A percentile compares a stretch with the other conserved stretches of the same genome.
phyloP scores from a whole-genome alignment of 2,888 invertebrate genomes.

The Epinotia demarniana region DNA sequence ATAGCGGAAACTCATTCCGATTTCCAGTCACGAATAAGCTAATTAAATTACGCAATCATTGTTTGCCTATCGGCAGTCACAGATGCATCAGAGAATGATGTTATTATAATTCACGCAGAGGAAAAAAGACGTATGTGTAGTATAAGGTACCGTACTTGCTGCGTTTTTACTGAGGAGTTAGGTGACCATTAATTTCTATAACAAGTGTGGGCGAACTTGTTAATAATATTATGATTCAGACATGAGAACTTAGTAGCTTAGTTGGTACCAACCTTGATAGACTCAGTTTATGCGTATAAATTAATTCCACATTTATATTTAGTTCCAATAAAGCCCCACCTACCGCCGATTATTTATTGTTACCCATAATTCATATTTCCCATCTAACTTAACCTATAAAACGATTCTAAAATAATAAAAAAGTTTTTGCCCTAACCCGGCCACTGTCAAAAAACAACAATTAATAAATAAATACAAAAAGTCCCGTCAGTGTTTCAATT shows the following conservation, averaged over 20 bases:
- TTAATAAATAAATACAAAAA: conserved; percentile 78
- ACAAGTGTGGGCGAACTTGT: conserved; percentile 40
- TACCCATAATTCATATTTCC: conserved; percentile 48
- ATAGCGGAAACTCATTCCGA: conserved; percentile 58
- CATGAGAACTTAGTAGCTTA: conserved; percentile 22
- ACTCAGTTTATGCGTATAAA: conserved; percentile 35
- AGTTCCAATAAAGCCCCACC: conserved; percentile 40
- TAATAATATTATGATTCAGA: conserved; percentile 44
- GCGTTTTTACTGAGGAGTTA: not conserved
- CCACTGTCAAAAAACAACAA: conserved; percentile 79
- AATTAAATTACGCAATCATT: conserved; percentile 35
- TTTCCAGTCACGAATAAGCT: conserved; percentile 55
- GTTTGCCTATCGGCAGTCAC: conserved; percentile 28
- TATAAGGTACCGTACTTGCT: not conserved
- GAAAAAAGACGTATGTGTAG: not conserved
- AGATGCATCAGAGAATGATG: conserved; percentile 32
- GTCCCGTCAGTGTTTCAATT: conserved; percentile 80
- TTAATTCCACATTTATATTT: conserved; percentile 37
- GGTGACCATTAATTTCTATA: conserved; percentile 30
- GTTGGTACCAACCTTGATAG: conserved; percentile 20
- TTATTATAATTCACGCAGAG: conserved; percentile 13
- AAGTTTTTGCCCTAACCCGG: conserved; percentile 57
- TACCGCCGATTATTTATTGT: conserved; percentile 32
- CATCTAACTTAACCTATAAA: conserved; percentile 46
- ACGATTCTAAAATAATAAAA: conserved; percentile 46